Conservation (phyloP, 2,888 invertebrate genomes). For the Scaptomyza tumidula region DNA sequence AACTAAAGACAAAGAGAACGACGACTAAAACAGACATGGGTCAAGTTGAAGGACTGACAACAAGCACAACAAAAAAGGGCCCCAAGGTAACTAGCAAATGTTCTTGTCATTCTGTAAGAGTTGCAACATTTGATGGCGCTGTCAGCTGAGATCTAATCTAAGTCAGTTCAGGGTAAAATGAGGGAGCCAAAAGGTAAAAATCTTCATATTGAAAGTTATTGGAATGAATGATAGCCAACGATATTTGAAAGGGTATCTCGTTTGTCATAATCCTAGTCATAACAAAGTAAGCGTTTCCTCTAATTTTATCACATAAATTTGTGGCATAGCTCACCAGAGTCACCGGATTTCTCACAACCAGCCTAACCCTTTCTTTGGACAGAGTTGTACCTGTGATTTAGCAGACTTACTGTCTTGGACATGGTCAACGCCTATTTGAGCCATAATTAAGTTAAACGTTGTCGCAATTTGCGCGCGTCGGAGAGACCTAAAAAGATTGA, state of each 20-base stretch:
- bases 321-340: slow-evolving; percentile 28
- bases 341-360: slow-evolving; percentile 30
- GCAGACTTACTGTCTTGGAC: slow-evolving; percentile 54
- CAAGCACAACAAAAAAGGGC: slow-evolving; percentile 19
- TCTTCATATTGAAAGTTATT: not conserved
- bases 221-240: not conserved
- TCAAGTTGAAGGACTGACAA: slow-evolving; percentile 73
- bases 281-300: slow-evolving; percentile 2
- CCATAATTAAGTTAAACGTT: slow-evolving; percentile 81
- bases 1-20: slow-evolving; percentile 23
- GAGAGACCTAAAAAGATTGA: slow-evolving; percentile 65
- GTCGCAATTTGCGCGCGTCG: slow-evolving; percentile 76
- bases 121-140: slow-evolving; percentile 10
- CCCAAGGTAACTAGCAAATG: slow-evolving; percentile 49
- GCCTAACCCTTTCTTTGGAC: not conserved
- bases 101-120: slow-evolving; percentile 38
- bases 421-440: slow-evolving; percentile 79
- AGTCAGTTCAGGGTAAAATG: slow-evolving; percentile 33
- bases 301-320: slow-evolving; percentile 38
- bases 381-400: slow-evolving; percentile 41
- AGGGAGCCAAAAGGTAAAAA: not conserved
- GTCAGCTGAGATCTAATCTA: slow-evolving; percentile 31
- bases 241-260: not conserved
- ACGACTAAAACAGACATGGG: slow-evolving; percentile 55
- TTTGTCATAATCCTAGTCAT: not conserved